Base-by-base conservation (phyloP, 2,797 vertebrate species). In the Cynodonichthys magdalenae region DNA sequence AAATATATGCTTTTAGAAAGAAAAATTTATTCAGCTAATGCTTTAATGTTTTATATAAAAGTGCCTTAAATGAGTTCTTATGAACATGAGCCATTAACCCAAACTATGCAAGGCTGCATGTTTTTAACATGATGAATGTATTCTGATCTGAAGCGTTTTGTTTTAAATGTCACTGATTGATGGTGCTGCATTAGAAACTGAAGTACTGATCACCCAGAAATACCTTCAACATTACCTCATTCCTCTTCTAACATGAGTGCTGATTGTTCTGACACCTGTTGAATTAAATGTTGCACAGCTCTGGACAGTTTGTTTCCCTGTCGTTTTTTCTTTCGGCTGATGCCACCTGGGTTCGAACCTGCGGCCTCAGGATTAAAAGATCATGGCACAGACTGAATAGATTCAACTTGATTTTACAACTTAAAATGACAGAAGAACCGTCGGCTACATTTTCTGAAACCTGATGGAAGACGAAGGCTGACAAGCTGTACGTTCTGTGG, bases 371-470 rank as follows among this genome's bases (percentile, higher is more conserved):
- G 24, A 24, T 24, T 24, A 24, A 24, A 24, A 24, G 24, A 24
- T 2, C 24, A 3, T 24, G 24, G 20, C 3, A 49, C 45, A 62
- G 75, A 77, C 81, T 76, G 77, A 85, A 36, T 1, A 42, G 34
- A 27, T 63, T 14, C 28, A 46, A 75, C 49, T 5, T 27, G 1
- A 42, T 48, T 47, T 55, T 3, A n/a, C 48, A 15, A 3, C 15
- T 44, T 9, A 42, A 69, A 28, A 15, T n/a, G 2, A 17, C 6
- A 2, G 10, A 42, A 1, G 12, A 9, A 27, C 10, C 3, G 2
- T 24, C 24, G 15, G 14, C 14, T 15, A 11, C 20, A 0, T 12
- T 5, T 19, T 8, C 12, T 7, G 9, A n/a, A 42, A 20, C 24
- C 12, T 3, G 14, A 27, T 28, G 31, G 17, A 31, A 5, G 58